Evolutionary conservation across 2,113 vertebrate genomes (phyloP), one percentile per base, ranked within the genome.

Genomic region (Corythoichthys haematopterus): DNA sequence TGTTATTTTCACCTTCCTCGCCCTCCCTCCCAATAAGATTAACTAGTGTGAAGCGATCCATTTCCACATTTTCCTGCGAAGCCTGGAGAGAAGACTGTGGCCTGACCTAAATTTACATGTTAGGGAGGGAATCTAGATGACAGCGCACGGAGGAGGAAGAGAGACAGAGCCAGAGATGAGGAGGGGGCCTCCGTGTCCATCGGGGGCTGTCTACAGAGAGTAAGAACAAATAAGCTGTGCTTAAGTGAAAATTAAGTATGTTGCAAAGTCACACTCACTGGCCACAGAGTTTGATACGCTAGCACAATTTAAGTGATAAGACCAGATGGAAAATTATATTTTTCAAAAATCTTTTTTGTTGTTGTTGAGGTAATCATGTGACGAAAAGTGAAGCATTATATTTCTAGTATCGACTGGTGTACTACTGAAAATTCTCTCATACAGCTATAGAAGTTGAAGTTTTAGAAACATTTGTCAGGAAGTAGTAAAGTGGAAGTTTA

Each of bases 31-130:
- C 88, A 83, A 83, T 84, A 75, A 87, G 83, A 90, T 89, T 87
- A 89, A 85, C 73, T 78, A 66, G 80, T 84, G 82, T 89, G 88
- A 89, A 90, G 83, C 78, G 75, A 80, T 83, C 76, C 76, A 84
- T 81, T 87, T 86, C 86, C 84, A 80, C 84, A 74, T 83, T 84
- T 85, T 81, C 70, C 82, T 80, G 74, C 64, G 61, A 80, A 84
- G 80, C 86, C 80, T 76, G 12, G 77, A 79, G 74, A 85, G 81
- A 80, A 87, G 85, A 85, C 82, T 83, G 81, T 78, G 77, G 88
- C 85, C 84, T 93, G 91, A 92, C 91, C 91, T 91, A 92, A 91
- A 93, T 93, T 88, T 90, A 90, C 78, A 90, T 87, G 85, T 86
- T 85, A 79, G 85, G 64, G 74, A 87, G 83, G 78, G 81, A 91